Base-by-base conservation (phyloP, 2,797 vertebrate genomes). In the Lacerta agilis region DNA sequence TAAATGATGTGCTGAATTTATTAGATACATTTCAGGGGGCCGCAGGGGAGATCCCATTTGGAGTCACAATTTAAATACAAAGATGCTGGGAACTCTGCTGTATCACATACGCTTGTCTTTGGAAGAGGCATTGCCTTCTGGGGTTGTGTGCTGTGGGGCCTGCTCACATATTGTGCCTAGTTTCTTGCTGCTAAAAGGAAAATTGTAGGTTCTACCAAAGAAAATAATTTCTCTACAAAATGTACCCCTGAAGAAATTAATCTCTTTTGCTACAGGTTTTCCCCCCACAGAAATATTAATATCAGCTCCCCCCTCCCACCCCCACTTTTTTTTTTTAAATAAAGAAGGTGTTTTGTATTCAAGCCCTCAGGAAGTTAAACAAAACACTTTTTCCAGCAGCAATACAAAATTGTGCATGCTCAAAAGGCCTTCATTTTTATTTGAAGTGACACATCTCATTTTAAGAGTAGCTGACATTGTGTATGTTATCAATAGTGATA, bases 1-100 rank as follows among this genome's bases (percentile, higher is more conserved):
- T 94, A 96, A 94, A 93, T 92, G 93, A 96, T 87, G 58, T 86
- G 78, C 84, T 92, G 87, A 94, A 95, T 84, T 91, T 91, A 94
- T 95, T 91, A 90, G 49, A 90, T 75, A 73, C 84, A 78, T 85
- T 91, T 87, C 87, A 82, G 79, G 90, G 85, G 87, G 41, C 89
- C 89, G 3, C 20, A 33, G 55, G 92, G 91, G 91, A 95, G 90
- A 93, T 95, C 67, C 11, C 61, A 72, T 91, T 94, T 91, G 91
- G 93, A 96, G 93, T 93, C 76, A 91, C 89, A 94, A 79, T 88
- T 71, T 78, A 78, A 91, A 87, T 36, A 73, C 20, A 23, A 79
- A 87, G 89, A 88, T 92, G 86, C 29, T 0, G 36, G 94, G 71
- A 93, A 76, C 55, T 49, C n/a, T 67, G 85, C 38, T 9, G 64